Evolutionary conservation across 2,113 vertebrate species (phyloP), one percentile per base, ranked within the genome.

Genomic region (Cyphomyrus discorhynchus): DNA sequence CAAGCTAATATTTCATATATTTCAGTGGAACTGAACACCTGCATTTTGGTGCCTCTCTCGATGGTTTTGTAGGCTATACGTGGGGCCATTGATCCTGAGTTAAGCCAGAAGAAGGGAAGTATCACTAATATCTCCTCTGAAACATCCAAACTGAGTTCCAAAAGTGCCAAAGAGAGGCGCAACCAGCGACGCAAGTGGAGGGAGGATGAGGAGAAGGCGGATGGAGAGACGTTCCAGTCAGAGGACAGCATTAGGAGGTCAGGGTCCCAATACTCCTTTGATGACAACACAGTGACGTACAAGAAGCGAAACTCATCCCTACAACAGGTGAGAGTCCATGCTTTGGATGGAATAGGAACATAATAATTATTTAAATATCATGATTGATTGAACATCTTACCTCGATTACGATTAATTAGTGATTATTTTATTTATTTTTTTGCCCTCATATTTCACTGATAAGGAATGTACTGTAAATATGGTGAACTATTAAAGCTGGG

Each of bases 221-320:
- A 95, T 52, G 94, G 94, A 0, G 95, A 96, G 90, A 97, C 96
- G 92, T 97, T 98, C 0, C 97, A 95, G 93, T 98, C 98, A 0
- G 98, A 98, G 94, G 98, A 98, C 93, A 99, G 97, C 95, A 97
- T 98, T 92, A 96, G 97, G 91, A 97, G 95, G 82, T 97, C 97
- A 93, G 97, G 96, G 91, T 99, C 98, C 93, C 97, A 97, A 87
- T 98, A 98, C 95, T 98, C 98, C 89, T 97, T 98, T 9, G 98
- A 99, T 88, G 97, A 97, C 88, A 99, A 97, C 92, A 95, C 97
- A 88, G 94, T 99, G 24, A 97, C 97, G 0, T 98, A 99, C 0
- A 98, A 98, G 92, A 99, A 99, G 93, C 96, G 97, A 89, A 98
- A 97, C 94, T 99, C 98, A 93, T 98, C 98, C n/a, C 98, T 97